Conservation (phyloP, 2,797 vertebrate genomes). For the Anableps anableps region DNA sequence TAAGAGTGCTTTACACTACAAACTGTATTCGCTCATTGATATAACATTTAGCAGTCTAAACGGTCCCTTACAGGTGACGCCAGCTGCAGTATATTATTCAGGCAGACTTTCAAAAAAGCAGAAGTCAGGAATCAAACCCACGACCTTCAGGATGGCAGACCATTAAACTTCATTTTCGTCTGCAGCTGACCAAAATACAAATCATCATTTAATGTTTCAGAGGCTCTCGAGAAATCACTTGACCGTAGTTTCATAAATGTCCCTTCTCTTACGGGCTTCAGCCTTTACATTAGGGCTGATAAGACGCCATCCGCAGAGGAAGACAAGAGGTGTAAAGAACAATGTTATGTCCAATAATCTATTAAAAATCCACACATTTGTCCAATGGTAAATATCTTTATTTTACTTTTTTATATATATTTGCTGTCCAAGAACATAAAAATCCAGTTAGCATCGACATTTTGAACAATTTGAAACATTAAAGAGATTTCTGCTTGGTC, state of each 20-base stretch:
- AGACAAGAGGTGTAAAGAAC: not conserved
- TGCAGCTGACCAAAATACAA: slow-evolving; percentile 2
- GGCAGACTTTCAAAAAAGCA: not conserved
- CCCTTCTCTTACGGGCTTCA: not conserved
- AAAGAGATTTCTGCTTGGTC: not conserved
- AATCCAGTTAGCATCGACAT: not conserved
- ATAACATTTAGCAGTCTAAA: not conserved
- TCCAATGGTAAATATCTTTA: not conserved
- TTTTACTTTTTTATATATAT: not conserved
- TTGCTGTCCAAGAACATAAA: not conserved
- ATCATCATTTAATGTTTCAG: not conserved
- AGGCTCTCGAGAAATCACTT: not conserved
- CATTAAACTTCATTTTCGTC: not conserved
- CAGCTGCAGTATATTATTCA: too few species aligned
- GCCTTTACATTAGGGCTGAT: slow-evolving; percentile 1
- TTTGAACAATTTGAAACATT: not conserved
- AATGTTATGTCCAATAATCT: not conserved
- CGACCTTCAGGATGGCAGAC: not conserved
- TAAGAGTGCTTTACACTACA: not conserved
- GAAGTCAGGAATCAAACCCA: slow-evolving; percentile 1
- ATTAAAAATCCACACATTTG: not conserved
- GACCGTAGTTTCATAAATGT: slow-evolving; percentile 2
- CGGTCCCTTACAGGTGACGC: not conserved
- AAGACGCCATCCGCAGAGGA: slow-evolving; percentile 1
- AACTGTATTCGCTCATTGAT: not conserved